Evolutionary conservation across 2,888 invertebrate genomes (phyloP), one percentile per base, ranked within the genome.

Genomic region (Noctua janthina): DNA sequence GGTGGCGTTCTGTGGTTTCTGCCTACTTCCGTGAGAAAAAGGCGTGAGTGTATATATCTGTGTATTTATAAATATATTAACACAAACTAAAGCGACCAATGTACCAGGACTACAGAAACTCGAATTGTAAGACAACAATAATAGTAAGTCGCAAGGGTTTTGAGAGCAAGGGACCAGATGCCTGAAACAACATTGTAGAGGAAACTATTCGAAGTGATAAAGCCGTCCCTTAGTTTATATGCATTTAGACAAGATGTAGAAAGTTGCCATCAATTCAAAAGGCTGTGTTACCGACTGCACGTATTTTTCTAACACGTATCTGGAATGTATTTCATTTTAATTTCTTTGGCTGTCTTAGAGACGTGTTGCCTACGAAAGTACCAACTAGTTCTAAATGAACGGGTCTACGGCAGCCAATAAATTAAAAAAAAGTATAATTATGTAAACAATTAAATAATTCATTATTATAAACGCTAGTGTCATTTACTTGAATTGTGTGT

Each of bases 101-200:
- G 29, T 29, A 29, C 29, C 29, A 29, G 29, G 29, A 29, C 29
- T 29, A 29, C 29, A 29, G 29, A 29, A 29, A 29, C 29, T 29
- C 29, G 29, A 29, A 29, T 1, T 29, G 29, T 29, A 29, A 29
- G 29, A 29, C 29, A 29, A 29, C 29, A 29, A 29, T 29, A 29
- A 29, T 29, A 29, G 29, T 29, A 29, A 29, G 29, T 29, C 29
- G 29, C 29, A 29, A 29, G 29, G 29, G 29, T 29, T 1, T 49
- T 10, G 8, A 75, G 1, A 62, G 4, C 13, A n/a, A 76, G 15
- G 4, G 49, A 74, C n/a, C 75, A 74, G 15, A 62, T n/a, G 10
- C 76, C 75, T 39, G 76, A 76, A 49, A 62, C 39, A 3, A 62
- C 15, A 20, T 74, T 74, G 39, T 74, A 76, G 6, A 39, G 15